A percentile compares a stretch with the other conserved stretches of the same genome.
Conservation (phyloP, 2,797 vertebrate species). For the Silurus lanzhouensis region DNA sequence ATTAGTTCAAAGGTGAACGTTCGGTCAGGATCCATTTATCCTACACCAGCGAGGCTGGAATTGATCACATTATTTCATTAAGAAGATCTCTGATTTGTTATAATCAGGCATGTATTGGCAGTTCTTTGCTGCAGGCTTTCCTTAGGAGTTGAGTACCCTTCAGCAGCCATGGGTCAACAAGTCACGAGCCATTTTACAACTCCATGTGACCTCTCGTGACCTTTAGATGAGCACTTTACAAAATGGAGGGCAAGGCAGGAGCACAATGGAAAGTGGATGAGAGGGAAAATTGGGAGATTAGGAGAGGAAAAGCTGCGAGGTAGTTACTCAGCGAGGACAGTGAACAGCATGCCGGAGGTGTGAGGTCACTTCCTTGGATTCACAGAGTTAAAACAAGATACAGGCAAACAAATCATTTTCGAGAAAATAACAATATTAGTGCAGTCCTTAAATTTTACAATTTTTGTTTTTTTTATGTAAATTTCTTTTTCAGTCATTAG, state of each 20-base stretch:
- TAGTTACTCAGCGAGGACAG: slow-evolving; percentile 50
- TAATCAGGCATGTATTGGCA: slow-evolving; percentile 97
- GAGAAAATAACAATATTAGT: not conserved
- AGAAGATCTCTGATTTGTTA: slow-evolving; percentile 96
- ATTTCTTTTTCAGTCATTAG: not conserved
- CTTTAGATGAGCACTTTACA: slow-evolving; percentile 78
- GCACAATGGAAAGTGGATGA: slow-evolving; percentile 67
- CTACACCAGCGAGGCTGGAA: slow-evolving; percentile 92
- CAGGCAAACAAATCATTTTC: not conserved
- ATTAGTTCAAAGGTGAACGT: slow-evolving; percentile 88
- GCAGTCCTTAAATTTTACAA: not conserved
- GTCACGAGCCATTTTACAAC: slow-evolving; percentile 89
- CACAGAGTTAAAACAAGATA: not conserved
- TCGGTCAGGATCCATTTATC: slow-evolving; percentile 97
- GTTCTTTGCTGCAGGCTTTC: slow-evolving; percentile 85
- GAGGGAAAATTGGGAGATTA: slow-evolving; percentile 35
- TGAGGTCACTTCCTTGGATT: slow-evolving; percentile 43
- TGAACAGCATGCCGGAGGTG: slow-evolving; percentile 36
- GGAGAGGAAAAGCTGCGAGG: slow-evolving; percentile 50
- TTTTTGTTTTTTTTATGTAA: not conserved
- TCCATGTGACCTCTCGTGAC: slow-evolving; percentile 87
- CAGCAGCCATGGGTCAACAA: slow-evolving; percentile 82
- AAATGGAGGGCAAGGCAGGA: slow-evolving; percentile 62
- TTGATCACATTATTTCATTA: slow-evolving; percentile 99
- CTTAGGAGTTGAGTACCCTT: slow-evolving; percentile 91